Conservation (phyloP, 2,797 vertebrate species). For the Chromis chromis region DNA sequence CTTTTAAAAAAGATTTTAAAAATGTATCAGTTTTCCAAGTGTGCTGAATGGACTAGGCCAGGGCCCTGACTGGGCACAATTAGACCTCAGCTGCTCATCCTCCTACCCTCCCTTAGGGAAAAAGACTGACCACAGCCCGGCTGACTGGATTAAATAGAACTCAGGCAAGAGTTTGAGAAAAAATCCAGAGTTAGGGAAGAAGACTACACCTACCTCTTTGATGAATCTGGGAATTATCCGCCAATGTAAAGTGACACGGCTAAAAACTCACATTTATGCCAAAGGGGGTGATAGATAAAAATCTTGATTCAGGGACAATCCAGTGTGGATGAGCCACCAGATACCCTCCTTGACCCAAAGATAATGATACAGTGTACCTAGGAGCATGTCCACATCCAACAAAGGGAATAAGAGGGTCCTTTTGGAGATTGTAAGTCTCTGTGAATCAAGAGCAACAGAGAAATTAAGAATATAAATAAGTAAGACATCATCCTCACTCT, state of each 20-base stretch:
- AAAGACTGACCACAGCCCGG: not conserved
- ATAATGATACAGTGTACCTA: not conserved
- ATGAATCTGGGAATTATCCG: not conserved
- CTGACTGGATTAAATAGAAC: conserved; percentile 8
- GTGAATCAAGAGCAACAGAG: not conserved
- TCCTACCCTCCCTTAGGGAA: not conserved
- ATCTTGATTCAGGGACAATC: not conserved
- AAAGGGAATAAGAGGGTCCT: not conserved
- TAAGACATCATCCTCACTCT: not conserved
- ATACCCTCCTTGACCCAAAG: not conserved
- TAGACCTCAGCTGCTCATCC: conserved; percentile 8
- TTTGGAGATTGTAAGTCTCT: conserved; percentile 5
- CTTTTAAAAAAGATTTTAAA: not conserved
- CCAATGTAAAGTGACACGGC: not conserved
- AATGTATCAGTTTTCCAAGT: not conserved
- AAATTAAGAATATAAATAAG: not conserved
- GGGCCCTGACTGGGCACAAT: not conserved
- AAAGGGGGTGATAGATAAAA: not conserved
- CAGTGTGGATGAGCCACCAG: conserved; percentile 3
- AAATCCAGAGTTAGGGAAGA: conserved; percentile 5
- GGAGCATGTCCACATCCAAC: not conserved
- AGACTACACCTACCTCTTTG: not conserved
- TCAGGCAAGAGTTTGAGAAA: not conserved
- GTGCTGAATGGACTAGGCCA: not conserved
- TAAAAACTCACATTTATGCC: not conserved